Base-by-base conservation (phyloP, 2,888 invertebrate species). In the Helleia helle region DNA sequence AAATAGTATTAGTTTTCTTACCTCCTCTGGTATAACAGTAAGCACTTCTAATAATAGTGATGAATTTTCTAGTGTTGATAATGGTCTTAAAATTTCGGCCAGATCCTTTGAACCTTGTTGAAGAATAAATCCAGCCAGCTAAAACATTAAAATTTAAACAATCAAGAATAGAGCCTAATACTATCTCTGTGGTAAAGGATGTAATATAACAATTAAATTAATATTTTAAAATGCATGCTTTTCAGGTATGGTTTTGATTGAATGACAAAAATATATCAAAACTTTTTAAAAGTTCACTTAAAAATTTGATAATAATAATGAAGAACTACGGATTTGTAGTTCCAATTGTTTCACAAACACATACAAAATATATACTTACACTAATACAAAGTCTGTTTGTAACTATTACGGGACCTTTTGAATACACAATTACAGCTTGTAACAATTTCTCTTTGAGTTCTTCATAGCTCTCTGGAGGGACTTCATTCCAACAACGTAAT, bases 11-110 rank as follows among this genome's bases (percentile, higher is more conserved):
- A n/a, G n/a, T 7, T 8, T 11, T 39, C 41, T 45, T 80, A 94
- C 95, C 87, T 97, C 96, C 79, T 93, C 93, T 15, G 96, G 95
- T 62, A 97, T 89, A 40, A 94, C 92, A 55, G 92, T 91, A 9
- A 97, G 84, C 26, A 96, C 91, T 84, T 95, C 93, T 39, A 97
- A 69, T 56, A 97, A 71, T n/a, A 85, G 52, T 38, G 71, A 59
- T 40, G 71, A 70, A 47, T 79, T 75, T 46, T 80, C 76, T 17
- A 75, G 55, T 71, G 86, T 64, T 74, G 89, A 79, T 87, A 91
- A 49, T 74, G 90, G 61, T 76, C 85, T 65, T 29, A 94, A 88
- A 42, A 96, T 87, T 56, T 93, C 91, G 44, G 91, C 90, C 47
- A 97, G 88, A 42, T 93, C 93, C 58, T 87, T 87, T 49, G 58